A percentile compares a stretch with the other conserved stretches of the same genome.
Conservation (phyloP, 2,113 vertebrate genomes). For the Patagioenas fasciata region DNA sequence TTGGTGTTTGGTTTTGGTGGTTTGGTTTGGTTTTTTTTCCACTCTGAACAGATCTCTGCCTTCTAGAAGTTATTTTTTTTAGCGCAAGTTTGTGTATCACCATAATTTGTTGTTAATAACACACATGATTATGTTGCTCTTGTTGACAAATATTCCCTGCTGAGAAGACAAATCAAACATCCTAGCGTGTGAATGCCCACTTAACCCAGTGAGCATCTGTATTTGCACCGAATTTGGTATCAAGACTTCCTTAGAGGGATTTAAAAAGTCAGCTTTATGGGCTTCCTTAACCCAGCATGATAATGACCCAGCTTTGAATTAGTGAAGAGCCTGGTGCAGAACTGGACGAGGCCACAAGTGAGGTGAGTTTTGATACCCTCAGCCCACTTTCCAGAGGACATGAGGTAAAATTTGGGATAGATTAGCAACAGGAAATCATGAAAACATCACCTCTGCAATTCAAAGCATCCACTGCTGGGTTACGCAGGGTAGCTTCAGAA, state of each 20-base stretch:
- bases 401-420: neutral
- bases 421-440: neutral
- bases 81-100: neutral
- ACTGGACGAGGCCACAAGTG: neutral
- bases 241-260: neutral
- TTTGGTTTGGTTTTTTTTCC: no score
- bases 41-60: neutral
- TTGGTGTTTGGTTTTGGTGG: no score
- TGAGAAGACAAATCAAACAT: neutral
- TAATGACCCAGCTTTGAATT: neutral
- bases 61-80: conserved; percentile 20
- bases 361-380: neutral
- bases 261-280: neutral
- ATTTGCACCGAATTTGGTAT: neutral
- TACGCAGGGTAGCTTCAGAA: neutral
- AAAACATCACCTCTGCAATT: neutral
- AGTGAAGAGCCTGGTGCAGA: neutral
- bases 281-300: neutral
- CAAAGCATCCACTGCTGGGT: neutral
- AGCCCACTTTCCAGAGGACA: neutral
- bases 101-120: neutral
- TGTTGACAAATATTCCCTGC: neutral
- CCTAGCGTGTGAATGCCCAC: neutral
- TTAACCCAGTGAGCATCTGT: neutral
- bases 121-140: neutral